phyloP scores from a whole-genome alignment of 2,797 vertebrate genomes.

The Pipistrellus kuhlii region DNA sequence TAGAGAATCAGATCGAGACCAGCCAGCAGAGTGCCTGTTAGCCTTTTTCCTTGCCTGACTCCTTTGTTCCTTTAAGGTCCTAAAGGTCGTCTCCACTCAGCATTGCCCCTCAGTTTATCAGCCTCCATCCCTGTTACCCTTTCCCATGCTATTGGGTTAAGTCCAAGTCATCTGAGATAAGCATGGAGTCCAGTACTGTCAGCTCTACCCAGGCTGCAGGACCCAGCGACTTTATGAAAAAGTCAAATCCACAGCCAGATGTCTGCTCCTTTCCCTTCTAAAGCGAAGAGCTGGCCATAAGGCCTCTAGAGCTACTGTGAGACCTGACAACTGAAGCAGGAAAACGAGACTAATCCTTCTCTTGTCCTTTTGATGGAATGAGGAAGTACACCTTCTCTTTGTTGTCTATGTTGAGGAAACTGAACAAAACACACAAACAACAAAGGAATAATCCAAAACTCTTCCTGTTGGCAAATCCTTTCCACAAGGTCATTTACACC shows the following conservation, averaged over 20 bases:
- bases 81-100: too few species aligned
- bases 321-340: not conserved
- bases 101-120: accelerated
- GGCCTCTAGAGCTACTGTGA: not conserved
- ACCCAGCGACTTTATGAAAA: not conserved
- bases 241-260: not conserved
- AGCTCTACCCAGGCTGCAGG: not conserved
- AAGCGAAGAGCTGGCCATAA: too few species aligned
- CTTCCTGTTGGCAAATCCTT: conserved; percentile 30
- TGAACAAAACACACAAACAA: not conserved
- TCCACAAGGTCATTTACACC: not conserved
- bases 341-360: too few species aligned
- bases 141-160: not conserved
- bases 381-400: conserved; percentile 8
- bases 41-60: not conserved
- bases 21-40: not conserved
- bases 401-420: not conserved
- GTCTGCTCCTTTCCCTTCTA: not conserved
- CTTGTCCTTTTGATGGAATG: not conserved
- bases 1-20: not conserved
- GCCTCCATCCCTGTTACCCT: accelerated
- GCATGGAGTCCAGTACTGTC: not conserved
- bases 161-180: not conserved
- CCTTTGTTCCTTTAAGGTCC: not conserved
- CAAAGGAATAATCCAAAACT: accelerated